Evolutionary conservation across 2,113 vertebrate genomes (phyloP).

Genomic region (Eleginops maclovinus): DNA sequence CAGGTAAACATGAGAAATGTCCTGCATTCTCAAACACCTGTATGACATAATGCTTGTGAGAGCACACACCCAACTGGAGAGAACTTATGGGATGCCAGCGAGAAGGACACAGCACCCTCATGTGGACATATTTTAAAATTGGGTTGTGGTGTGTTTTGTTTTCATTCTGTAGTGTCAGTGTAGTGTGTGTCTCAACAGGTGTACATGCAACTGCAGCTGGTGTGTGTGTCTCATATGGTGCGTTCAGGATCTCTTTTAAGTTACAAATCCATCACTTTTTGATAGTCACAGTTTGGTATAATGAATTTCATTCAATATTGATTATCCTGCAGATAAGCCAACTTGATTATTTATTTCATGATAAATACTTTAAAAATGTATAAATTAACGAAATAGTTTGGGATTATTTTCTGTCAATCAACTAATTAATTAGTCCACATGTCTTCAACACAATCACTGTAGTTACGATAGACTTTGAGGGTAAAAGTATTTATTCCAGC

Average conservation of each 20-base stretch:
- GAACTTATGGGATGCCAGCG: neutral
- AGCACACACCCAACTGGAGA: conserved; percentile 1
- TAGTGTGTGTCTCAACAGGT: neutral
- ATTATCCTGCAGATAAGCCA: too few relatives aligned
- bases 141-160: neutral
- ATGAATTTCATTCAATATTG: too few relatives aligned
- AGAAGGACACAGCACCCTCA: conserved; percentile 37
- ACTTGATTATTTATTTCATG: too few relatives aligned
- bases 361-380: too few relatives aligned
- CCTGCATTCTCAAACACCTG: neutral
- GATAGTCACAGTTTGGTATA: neutral
- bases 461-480: too few relatives aligned
- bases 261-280: neutral
- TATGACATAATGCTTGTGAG: neutral
- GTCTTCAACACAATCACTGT: too few relatives aligned
- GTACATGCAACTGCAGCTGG: neutral
- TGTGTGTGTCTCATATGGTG: neutral
- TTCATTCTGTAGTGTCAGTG: neutral
- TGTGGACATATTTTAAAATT: conserved; percentile 28
- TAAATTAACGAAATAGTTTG: too few relatives aligned
- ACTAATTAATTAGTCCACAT: too few relatives aligned
- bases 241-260: neutral
- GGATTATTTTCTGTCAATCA: too few relatives aligned
- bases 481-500: too few relatives aligned
- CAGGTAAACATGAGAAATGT: neutral